Percentiles rank a stretch among this genome's conserved stretches.
These are phyloP conservation scores for Drosophila infuscata DNA, from an alignment of 2,888 invertebrate species.

Conservation along the genomic window DNA sequence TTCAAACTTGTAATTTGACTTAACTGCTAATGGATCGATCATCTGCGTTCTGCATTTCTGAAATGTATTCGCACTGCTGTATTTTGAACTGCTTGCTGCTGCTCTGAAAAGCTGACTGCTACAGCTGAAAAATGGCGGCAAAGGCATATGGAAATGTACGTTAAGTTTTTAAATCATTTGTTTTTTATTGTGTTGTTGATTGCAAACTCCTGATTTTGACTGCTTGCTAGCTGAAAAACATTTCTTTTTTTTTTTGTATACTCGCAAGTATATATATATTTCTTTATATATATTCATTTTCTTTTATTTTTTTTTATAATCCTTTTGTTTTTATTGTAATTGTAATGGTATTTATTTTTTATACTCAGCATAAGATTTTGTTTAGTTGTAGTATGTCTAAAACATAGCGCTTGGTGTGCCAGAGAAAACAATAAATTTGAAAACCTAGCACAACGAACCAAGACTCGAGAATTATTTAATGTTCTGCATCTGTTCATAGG, in stretches of 20 bases:
- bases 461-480: constrained; percentile 46
- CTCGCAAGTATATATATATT: constrained; percentile 41
- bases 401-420: constrained; percentile 63
- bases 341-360: constrained; percentile 69
- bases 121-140: neutral
- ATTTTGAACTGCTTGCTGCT: constrained; percentile 15
- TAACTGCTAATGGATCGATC: constrained; percentile 70
- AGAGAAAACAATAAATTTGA: constrained; percentile 59
- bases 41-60: constrained; percentile 37
- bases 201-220: neutral
- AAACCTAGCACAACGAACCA: constrained; percentile 67
- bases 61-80: neutral
- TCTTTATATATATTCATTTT: constrained; percentile 65
- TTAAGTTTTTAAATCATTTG: neutral
- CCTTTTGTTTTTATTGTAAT: constrained; percentile 57
- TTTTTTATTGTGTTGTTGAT: constrained; percentile 6
- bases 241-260: constrained; percentile 35
- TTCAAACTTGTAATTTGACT: constrained; percentile 54
- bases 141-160: neutral
- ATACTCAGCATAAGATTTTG: constrained; percentile 78
- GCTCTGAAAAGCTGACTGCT: neutral
- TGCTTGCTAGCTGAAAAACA: constrained; percentile 56
- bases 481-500: constrained; percentile 40
- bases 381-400: constrained; percentile 61
- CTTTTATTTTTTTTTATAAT: constrained; percentile 48